Percentiles rank a stretch among this genome's conserved stretches.
Conservation (phyloP, 2,888 invertebrate genomes). For the Macrophya annulata region DNA sequence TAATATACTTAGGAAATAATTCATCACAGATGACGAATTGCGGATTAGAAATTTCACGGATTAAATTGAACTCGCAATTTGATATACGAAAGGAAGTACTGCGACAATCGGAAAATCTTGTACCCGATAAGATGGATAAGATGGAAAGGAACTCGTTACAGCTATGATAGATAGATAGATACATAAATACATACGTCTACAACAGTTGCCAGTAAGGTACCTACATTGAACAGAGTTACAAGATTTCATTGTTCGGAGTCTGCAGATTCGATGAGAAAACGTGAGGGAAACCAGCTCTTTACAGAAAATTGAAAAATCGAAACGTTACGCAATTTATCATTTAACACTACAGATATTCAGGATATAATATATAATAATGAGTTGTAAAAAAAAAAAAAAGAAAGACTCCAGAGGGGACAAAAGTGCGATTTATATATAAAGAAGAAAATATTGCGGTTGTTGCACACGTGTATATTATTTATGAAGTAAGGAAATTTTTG, state of each 20-base stretch:
- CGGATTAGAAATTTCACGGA: slow-evolving; percentile 9
- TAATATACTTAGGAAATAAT: neutral
- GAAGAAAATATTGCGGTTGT: neutral
- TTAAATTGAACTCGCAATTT: neutral
- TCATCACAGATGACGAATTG: slow-evolving; percentile 8
- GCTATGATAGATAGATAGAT: no score
- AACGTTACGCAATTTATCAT: neutral
- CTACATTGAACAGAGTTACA: neutral
- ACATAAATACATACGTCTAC: neutral
- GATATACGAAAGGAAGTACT: neutral
- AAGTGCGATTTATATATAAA: neutral
- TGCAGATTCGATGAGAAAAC: neutral
- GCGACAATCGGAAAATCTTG: neutral
- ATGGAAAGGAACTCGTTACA: slow-evolving; percentile 3
- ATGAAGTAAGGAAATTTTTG: neutral
- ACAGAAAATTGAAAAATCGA: neutral
- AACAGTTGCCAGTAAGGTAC: neutral
- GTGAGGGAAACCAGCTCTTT: neutral
- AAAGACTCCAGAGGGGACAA: neutral
- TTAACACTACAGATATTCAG: neutral
- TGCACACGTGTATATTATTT: neutral
- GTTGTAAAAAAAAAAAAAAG: neutral
- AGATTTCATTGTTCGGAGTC: neutral
- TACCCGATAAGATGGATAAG: slow-evolving; percentile 29
- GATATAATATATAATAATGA: neutral